phyloP scores from a whole-genome alignment of 2,113 vertebrate species.

The Caloenas nicobarica region DNA sequence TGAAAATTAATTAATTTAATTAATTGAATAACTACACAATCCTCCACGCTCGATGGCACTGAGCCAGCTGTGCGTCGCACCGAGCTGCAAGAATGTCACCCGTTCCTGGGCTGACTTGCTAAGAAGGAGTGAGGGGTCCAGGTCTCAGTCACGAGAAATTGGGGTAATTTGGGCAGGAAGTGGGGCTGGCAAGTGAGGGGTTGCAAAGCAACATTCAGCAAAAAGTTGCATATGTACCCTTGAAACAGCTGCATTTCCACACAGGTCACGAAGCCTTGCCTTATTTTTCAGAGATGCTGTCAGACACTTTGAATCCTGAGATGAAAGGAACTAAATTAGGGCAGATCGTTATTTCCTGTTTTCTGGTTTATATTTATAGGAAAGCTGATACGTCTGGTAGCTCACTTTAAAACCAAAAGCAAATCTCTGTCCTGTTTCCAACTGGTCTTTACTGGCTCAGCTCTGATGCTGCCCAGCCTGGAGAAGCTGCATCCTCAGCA shows the following conservation, averaged over 20 bases:
- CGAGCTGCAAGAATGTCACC: background rate
- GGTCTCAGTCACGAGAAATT: background rate
- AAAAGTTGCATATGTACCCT: background rate
- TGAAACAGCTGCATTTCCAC: background rate
- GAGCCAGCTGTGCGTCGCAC: background rate
- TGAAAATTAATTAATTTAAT: conserved; percentile 50
- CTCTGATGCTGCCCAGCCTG: no score
- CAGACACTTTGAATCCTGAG: conserved; percentile 18
- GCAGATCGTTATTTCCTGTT: conserved; percentile 38
- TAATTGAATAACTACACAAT: conserved; percentile 44
- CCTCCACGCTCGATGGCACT: rapidly evolving
- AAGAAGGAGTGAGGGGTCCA: no score
- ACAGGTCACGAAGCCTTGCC: background rate
- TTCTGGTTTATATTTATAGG: conserved; percentile 42
- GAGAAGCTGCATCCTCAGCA: background rate
- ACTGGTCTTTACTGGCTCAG: background rate
- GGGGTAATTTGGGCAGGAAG: background rate
- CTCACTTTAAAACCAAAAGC: background rate
- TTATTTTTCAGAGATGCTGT: background rate
- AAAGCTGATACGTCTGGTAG: background rate
- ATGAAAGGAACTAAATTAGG: conserved; percentile 62
- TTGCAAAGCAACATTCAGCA: background rate
- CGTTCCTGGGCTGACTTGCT: background rate
- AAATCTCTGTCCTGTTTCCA: background rate
- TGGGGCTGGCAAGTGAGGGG: rapidly evolving